Evolutionary conservation across 2,113 vertebrate genomes (phyloP), one percentile per base, ranked within the genome.

Genomic region (Ctenomys sociabilis): DNA sequence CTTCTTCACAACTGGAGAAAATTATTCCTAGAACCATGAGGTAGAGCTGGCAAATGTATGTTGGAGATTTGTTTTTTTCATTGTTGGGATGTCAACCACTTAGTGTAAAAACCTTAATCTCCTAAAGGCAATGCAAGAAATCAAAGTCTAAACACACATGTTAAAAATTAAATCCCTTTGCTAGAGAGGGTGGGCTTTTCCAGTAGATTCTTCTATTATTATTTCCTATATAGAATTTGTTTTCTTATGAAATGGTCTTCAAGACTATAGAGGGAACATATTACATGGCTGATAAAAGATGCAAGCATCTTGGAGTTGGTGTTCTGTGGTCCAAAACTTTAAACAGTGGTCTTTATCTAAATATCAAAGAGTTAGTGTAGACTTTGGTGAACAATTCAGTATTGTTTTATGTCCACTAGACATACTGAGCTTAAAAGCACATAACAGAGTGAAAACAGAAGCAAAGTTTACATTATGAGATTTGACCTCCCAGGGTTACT

Each of bases 1-100:
- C 88, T 96, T 90, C 64, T 7, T 78, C 49, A 78, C 43, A 88
- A 96, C 10, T 81, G 57, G 88, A 95, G 85, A 94, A 87, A 87
- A 89, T 94, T 96, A 93, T 54, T 61, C 95, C 54, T 93, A 83
- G 52, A 75, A 75, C 49, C 26, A 21, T 92, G 81, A 90, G 43
- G 68, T 54, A 88, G 92, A 93, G 45, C 83, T 91, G 61, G 83
- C 35, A 94, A 90, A 54, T 64, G 17, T 57, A 64, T 59, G 26
- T 45, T 75, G 40, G 61, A 92, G 57, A 84, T 12, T 24, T 64
- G 45, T 75, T 90, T 63, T 81, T 14, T 68, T 85, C 63, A 37
- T 95, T 93, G 54, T 49, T 80, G 32, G 19, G 86, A 77, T 59
- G 43, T 66, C 63, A 93, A 22, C 49, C 40, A 8, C 4, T 80